Conservation (phyloP, 2,113 vertebrate genomes). For the Corythornis madagascariensis region DNA sequence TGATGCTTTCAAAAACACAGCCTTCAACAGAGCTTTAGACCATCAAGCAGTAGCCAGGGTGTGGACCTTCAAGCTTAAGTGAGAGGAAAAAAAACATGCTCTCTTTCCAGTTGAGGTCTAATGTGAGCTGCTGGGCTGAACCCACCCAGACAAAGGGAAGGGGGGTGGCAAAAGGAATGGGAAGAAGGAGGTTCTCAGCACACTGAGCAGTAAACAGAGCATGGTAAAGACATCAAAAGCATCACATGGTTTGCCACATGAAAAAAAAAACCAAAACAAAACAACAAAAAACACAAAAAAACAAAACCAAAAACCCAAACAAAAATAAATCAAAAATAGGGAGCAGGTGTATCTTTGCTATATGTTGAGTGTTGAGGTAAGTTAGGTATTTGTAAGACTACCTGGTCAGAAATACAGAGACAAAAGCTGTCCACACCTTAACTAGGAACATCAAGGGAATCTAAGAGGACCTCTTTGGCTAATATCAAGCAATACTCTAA, state of each 20-base stretch:
- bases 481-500: neutral
- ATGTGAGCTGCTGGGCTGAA: neutral
- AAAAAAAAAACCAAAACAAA: neutral
- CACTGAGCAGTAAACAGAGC: neutral
- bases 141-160: neutral
- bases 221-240: rapidly evolving
- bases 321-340: neutral
- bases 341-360: neutral
- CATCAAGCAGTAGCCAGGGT: rapidly evolving
- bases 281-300: no score
- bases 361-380: neutral
- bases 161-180: neutral
- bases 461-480: neutral
- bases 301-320: neutral
- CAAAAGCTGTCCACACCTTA: neutral
- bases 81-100: neutral
- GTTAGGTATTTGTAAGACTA: neutral
- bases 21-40: neutral
- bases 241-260: neutral
- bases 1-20: neutral
- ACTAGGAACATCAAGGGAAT: neutral
- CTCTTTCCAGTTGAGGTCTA: neutral
- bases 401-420: neutral
- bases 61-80: neutral
- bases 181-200: neutral